Evolutionary conservation across 2,113 vertebrate genomes (phyloP).

Genomic region (Actenoides lindsayi): DNA sequence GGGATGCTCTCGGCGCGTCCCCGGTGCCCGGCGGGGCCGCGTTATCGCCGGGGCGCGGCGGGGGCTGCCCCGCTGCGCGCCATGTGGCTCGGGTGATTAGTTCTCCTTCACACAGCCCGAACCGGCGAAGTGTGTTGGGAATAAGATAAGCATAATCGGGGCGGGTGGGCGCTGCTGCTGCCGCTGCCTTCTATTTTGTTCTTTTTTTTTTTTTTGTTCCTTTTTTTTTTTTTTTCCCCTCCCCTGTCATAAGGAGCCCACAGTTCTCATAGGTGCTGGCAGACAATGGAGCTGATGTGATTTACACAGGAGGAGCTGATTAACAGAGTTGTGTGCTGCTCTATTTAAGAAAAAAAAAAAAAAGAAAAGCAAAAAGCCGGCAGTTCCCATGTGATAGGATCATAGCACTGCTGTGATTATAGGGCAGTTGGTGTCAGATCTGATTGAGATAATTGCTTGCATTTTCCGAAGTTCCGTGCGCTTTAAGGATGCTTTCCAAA

Average conservation of each 20-base stretch:
- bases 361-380: background rate
- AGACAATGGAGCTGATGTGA: slow-evolving; percentile 83
- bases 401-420: background rate
- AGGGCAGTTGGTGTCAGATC: background rate
- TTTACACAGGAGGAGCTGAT: slow-evolving; percentile 58
- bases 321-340: background rate
- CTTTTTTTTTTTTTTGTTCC: background rate
- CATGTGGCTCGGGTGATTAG: slow-evolving; percentile 82
- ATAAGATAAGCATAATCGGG: slow-evolving; percentile 78
- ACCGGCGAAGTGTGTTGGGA: slow-evolving; percentile 71
- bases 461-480: background rate
- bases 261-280: slow-evolving; percentile 68
- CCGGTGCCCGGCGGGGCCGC: too few species aligned
- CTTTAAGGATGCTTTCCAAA: slow-evolving; percentile 38
- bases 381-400: background rate
- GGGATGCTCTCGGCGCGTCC: too few species aligned
- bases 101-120: slow-evolving; percentile 53
- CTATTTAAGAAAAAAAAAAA: background rate
- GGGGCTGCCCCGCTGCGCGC: slow-evolving; percentile 56
- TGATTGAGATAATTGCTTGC: background rate
- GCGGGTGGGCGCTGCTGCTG: slow-evolving; percentile 19
- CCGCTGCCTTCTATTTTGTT: slow-evolving; percentile 65
- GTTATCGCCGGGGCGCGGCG: background rate
- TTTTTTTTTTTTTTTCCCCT: background rate
- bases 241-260: slow-evolving; percentile 56